Percentiles rank a stretch among this genome's conserved stretches.
Evolutionary conservation across 2,113 vertebrate genomes (phyloP).

Genomic region (Sinocyclocheilus rhinocerous): DNA sequence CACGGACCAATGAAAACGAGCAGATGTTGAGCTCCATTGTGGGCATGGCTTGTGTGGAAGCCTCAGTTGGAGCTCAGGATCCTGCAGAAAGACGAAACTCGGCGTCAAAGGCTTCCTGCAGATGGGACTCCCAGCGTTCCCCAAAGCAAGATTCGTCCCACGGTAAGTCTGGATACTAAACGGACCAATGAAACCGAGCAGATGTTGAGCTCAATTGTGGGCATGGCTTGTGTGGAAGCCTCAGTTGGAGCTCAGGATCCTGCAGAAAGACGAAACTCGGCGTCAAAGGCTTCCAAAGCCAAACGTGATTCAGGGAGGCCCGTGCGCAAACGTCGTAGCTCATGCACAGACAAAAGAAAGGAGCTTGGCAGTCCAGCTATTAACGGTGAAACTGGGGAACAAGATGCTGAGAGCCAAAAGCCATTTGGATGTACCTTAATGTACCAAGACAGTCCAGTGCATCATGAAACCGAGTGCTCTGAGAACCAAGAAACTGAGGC

Average conservation of each 20-base stretch:
- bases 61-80: background rate
- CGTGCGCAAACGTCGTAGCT: background rate
- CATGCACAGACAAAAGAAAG: background rate
- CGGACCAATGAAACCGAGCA: background rate
- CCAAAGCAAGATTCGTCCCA: too few relatives aligned
- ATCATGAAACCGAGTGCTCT: background rate
- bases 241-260: background rate
- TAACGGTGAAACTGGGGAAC: background rate
- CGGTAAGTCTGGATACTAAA: too few relatives aligned
- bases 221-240: background rate
- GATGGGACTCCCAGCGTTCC: too few relatives aligned
- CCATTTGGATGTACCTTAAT: background rate
- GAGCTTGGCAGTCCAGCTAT: background rate
- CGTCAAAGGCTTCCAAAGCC: background rate
- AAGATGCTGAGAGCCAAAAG: conserved; percentile 6
- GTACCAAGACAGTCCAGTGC: background rate
- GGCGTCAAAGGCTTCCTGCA: background rate
- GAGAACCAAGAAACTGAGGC: background rate
- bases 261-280: background rate
- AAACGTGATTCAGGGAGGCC: background rate
- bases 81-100: background rate
- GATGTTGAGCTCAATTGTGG: too few relatives aligned
- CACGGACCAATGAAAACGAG: background rate
- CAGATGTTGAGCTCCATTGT: background rate
- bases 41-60: background rate